phyloP scores from a whole-genome alignment of 2,797 vertebrate species.

The Margarornis squamiger region DNA sequence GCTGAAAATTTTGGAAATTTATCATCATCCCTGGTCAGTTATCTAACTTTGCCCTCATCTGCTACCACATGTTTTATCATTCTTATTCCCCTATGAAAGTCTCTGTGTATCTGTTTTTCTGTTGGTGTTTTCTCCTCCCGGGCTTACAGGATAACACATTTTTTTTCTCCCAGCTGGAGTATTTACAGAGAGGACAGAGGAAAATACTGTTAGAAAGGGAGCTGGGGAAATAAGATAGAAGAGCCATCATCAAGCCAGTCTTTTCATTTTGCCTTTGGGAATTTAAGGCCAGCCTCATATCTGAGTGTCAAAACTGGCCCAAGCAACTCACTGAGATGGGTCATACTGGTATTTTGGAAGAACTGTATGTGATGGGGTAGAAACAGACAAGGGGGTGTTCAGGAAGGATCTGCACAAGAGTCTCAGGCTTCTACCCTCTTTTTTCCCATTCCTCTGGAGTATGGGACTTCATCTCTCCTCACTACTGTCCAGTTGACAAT shows the following conservation, averaged over 20 bases:
- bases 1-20: not conserved
- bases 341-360: not conserved
- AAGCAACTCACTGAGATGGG: not conserved
- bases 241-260: not conserved
- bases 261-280: not conserved
- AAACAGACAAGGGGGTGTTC: not conserved
- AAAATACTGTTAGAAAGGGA: not conserved
- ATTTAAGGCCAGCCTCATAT: not conserved
- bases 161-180: not conserved
- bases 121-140: not conserved
- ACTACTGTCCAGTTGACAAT: not conserved
- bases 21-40: not conserved
- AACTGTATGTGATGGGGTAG: not conserved
- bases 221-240: not conserved
- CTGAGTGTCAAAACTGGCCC: not conserved
- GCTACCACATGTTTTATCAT: not conserved
- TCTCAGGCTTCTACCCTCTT: not conserved
- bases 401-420: not conserved
- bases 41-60: not conserved
- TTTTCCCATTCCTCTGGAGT: not conserved
- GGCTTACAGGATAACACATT: not conserved
- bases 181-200: not conserved
- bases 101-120: not conserved
- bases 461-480: not conserved
- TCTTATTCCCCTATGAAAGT: not conserved